These are phyloP conservation scores for Nomada ruficornis DNA, from an alignment of 2,888 invertebrate genomes.

Conservation along the genomic window DNA sequence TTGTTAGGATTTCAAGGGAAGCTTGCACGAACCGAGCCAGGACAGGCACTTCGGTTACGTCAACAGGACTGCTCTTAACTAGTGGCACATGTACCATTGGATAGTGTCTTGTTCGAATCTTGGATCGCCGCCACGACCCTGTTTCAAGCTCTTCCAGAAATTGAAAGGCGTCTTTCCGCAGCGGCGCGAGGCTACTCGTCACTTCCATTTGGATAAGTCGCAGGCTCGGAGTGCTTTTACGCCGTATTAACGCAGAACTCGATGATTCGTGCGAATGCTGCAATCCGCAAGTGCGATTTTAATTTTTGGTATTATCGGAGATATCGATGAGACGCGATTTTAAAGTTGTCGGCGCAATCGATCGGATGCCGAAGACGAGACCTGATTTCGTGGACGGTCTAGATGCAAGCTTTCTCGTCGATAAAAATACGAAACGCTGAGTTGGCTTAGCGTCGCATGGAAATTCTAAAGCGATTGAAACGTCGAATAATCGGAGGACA, in stretches of 20 bases:
- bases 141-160: constrained; percentile 53
- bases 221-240: constrained; percentile 69
- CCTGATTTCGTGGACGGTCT: not conserved
- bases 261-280: constrained; percentile 50
- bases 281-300: not conserved
- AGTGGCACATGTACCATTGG: not conserved
- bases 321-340: too few relatives aligned
- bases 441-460: not conserved
- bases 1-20: constrained; percentile 2
- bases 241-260: constrained; percentile 65
- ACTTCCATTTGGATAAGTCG: constrained; percentile 51
- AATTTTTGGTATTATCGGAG: too few relatives aligned
- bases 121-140: constrained; percentile 57
- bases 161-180: constrained; percentile 57
- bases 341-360: too few relatives aligned
- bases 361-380: not conserved
- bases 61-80: constrained; percentile 36
- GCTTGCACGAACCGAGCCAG: not conserved
- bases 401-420: not conserved
- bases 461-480: not conserved
- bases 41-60: constrained; percentile 22
- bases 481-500: not conserved
- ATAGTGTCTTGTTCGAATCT: constrained; percentile 27
- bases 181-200: constrained; percentile 33
- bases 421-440: constrained; percentile 5